These are phyloP conservation scores for Peromyscus leucopus DNA, from an alignment of 2,113 vertebrate species.

Conservation along the genomic window DNA sequence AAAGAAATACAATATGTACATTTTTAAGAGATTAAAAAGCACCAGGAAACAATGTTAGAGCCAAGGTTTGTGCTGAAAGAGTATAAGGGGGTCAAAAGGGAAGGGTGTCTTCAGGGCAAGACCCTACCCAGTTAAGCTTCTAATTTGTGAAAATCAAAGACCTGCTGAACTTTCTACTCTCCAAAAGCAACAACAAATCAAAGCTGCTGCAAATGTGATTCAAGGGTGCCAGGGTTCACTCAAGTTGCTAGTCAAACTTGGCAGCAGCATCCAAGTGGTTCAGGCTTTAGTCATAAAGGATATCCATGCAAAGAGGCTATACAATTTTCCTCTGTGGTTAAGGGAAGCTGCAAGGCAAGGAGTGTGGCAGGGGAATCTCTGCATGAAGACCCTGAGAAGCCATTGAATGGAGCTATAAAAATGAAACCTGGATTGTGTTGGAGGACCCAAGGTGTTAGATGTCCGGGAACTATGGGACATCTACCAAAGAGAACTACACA, in stretches of 20 bases:
- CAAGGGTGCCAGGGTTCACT: neutral
- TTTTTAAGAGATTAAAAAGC: neutral
- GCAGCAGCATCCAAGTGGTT: neutral
- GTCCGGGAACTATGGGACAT: neutral
- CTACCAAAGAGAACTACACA: neutral
- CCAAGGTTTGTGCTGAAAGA: neutral
- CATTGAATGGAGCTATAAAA: neutral
- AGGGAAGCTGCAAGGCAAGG: neutral
- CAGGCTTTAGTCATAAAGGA: neutral
- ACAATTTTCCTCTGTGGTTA: neutral
- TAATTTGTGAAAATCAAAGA: neutral
- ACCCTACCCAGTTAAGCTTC: neutral
- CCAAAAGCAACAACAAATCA: neutral
- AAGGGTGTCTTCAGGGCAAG: neutral
- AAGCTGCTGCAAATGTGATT: neutral
- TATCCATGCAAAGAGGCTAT: neutral
- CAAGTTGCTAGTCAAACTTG: neutral
- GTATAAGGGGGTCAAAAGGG: neutral
- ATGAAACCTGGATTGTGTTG: neutral
- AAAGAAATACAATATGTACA: neutral
- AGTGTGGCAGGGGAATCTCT: neutral
- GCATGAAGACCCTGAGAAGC: no score
- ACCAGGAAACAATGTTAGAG: neutral
- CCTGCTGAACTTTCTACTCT: neutral
- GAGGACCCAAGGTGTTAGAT: no score